A percentile compares a stretch with the other conserved stretches of the same genome.
Conservation (phyloP, 2,797 vertebrate species). For the Myotis findleyi region DNA sequence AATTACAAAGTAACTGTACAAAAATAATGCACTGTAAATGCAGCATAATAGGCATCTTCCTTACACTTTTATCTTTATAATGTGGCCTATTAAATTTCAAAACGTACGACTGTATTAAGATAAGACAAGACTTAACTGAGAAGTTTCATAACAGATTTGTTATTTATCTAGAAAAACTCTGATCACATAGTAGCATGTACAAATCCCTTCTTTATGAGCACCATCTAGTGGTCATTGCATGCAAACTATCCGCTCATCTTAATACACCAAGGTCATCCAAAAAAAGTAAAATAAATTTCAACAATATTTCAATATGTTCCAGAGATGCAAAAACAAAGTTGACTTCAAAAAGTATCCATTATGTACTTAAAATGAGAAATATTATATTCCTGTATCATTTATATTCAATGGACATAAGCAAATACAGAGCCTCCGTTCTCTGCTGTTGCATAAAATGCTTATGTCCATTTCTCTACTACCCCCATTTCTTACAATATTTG, state of each 20-base stretch:
- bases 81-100: slow-evolving; percentile 47
- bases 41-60: background rate
- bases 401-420: background rate
- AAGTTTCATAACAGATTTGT: background rate
- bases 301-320: background rate
- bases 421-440: too few relatives aligned
- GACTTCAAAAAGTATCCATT: slow-evolving; percentile 1
- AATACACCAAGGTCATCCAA: background rate
- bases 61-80: slow-evolving; percentile 48
- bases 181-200: background rate
- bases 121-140: slow-evolving; percentile 15
- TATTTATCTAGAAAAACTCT: slow-evolving; percentile 54
- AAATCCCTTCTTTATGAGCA: slow-evolving; percentile 65
- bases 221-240: slow-evolving; percentile 81
- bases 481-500: background rate
- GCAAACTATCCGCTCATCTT: background rate
- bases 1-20: background rate
- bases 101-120: background rate
- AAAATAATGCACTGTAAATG: background rate
- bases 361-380: slow-evolving; percentile 36
- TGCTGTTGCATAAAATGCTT: background rate
- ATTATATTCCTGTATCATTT: slow-evolving; percentile 12
- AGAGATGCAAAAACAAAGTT: slow-evolving; percentile 45
- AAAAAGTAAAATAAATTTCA: slow-evolving; percentile 31
- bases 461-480: background rate